A percentile compares a stretch with the other conserved stretches of the same genome.
Evolutionary conservation across 1,140 invertebrate species (phyloP).

Genomic region (Zaprionus tsacasi): DNA sequence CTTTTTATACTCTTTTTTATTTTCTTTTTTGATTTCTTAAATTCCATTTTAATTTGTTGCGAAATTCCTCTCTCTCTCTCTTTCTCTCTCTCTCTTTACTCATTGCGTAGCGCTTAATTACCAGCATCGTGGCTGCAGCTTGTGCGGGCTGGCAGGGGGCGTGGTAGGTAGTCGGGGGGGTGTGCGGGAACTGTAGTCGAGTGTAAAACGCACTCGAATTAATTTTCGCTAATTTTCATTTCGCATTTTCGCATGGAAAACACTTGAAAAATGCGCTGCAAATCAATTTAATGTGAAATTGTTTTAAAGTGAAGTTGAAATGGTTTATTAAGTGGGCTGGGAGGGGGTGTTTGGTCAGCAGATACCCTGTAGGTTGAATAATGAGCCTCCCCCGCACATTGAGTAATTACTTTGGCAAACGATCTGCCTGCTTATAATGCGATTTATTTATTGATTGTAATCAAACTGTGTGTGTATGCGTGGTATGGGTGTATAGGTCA

Average conservation of each 20-base stretch:
- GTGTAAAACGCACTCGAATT: constrained; percentile 54
- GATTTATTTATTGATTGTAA: neutral
- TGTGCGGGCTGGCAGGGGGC: no score
- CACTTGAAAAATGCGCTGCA: constrained; percentile 11
- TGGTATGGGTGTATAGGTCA: neutral
- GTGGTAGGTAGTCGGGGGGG: neutral
- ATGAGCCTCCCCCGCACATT: neutral
- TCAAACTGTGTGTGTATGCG: neutral
- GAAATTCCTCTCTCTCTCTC: constrained; percentile 31
- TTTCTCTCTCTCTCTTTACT: constrained; percentile 25
- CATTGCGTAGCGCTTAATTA: constrained; percentile 71
- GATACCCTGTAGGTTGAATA: constrained; percentile 1
- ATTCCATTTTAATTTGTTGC: constrained; percentile 79
- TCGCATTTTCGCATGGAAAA: constrained; percentile 5
- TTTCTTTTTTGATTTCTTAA: constrained; percentile 49
- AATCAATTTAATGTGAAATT: constrained; percentile 3
- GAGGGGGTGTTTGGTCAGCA: neutral
- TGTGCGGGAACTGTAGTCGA: constrained; percentile 4
- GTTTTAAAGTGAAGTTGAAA: neutral
- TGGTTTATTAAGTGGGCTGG: neutral
- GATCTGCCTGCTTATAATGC: neutral
- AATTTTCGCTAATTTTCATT: constrained; percentile 62
- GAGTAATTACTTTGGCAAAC: neutral
- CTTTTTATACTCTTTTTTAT: neutral
- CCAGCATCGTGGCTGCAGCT: constrained; percentile 62